Evolutionary conservation across 1,140 invertebrate species (phyloP).

Genomic region (Centruroides vittatus): DNA sequence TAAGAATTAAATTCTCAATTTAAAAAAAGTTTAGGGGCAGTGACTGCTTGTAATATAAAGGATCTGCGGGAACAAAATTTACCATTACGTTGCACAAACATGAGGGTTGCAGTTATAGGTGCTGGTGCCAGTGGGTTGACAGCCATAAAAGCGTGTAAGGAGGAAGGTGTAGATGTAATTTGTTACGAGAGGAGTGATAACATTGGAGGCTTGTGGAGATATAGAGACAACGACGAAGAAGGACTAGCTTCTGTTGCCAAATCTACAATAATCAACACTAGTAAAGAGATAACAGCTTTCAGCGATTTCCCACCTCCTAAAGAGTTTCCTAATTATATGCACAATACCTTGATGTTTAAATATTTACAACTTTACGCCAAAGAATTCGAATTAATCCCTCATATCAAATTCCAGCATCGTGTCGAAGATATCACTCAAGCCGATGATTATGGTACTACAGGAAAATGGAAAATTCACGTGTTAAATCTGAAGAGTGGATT

Average conservation of each 20-base stretch:
- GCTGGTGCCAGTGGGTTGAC: no score
- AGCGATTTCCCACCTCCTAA: constrained; percentile 29
- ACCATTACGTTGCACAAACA: no score
- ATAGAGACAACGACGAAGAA: background rate
- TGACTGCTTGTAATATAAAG: no score
- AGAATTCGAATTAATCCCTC: constrained; percentile 12
- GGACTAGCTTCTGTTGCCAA: constrained; percentile 21
- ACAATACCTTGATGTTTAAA: constrained; percentile 22
- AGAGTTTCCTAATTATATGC: constrained; percentile 26
- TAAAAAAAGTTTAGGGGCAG: no score
- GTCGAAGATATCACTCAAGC: constrained; percentile 17
- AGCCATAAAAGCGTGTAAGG: no score
- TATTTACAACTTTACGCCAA: constrained; percentile 27
- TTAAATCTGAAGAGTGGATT: constrained; percentile 9
- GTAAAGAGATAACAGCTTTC: constrained; percentile 30
- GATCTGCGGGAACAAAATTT: no score
- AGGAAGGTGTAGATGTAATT: no score
- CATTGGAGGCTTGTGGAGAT: no score
- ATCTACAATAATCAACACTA: constrained; percentile 27
- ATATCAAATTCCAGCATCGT: constrained; percentile 15
- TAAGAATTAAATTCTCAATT: no score
- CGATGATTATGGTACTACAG: constrained; percentile 25
- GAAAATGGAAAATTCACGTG: constrained; percentile 28
- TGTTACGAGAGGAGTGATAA: no score
- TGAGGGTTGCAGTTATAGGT: no score